Evolutionary conservation across 1,140 invertebrate genomes (phyloP), one percentile per base, ranked within the genome.

Genomic region (Heliconius eleuchia): DNA sequence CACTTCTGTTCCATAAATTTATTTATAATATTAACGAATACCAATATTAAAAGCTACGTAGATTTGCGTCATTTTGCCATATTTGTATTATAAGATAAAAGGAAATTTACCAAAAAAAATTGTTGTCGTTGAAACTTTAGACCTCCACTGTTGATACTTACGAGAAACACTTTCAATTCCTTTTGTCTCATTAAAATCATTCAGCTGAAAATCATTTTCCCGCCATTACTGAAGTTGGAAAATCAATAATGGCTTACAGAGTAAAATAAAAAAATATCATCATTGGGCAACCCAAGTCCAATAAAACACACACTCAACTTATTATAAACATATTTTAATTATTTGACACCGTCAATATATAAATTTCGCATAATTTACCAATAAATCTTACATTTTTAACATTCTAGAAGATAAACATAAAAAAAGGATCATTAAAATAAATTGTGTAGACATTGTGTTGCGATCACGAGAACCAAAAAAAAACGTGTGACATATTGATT

Each of bases 311-410:
- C 71, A 23, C 80, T 79, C n/a, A 83, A 84, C 85, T 85, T 87
- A 88, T 86, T 91, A 91, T 88, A 91, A 92, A 93, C 89, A 90
- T 90, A 90, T 87, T 87, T 92, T 91, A 91, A 91, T 90, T 92
- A 91, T 91, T 92, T 92, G 91, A 93, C 92, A 92, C 89, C 78
- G 92, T 93, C 92, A 94, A 91, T 85, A 89, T 88, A 89, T 87
- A 90, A 87, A 89, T 88, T 87, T 87, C 86, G 87, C 83, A 88
- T 82, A 85, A 88, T 83, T 82, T 90, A 89, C 84, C 88, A 87
- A 91, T 88, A 84, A 81, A 85, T 85, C 84, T 87, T 84, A 85
- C 72, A 83, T 89, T 87, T 87, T 84, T 85, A 87, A 89, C 86
- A 87, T 87, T 86, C 87, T 88, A 91, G 78, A 86, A 87, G 83